phyloP scores from a whole-genome alignment of 2,797 vertebrate genomes.

The Catharus ustulatus region DNA sequence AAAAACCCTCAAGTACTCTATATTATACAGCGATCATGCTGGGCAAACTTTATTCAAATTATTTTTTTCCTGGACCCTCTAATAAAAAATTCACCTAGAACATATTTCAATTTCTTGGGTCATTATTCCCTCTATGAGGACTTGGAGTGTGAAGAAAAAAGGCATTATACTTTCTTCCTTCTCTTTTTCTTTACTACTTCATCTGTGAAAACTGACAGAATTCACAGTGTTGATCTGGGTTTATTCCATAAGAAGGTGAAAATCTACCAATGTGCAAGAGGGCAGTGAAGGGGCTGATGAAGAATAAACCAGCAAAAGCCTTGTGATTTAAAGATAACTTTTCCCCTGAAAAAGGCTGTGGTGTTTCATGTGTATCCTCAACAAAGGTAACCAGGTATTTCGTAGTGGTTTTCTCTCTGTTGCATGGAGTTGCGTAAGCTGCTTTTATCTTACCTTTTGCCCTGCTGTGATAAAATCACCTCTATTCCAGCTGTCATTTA shows the following conservation, averaged over 20 bases:
- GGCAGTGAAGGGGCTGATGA: neutral
- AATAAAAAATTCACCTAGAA: neutral
- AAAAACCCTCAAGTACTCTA: neutral
- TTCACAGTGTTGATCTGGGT: neutral
- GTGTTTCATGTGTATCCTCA: neutral
- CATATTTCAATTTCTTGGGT: neutral
- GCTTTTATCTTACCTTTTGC: neutral
- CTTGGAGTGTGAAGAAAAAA: neutral
- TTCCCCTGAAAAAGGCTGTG: accelerated
- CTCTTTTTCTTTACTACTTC: neutral
- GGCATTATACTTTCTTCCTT: neutral
- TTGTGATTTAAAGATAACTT: neutral
- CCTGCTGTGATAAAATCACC: neutral
- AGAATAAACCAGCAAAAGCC: neutral
- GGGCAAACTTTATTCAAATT: neutral
- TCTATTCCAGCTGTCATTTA: neutral
- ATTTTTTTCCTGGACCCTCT: neutral
- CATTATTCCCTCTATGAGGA: neutral
- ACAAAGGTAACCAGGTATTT: neutral
- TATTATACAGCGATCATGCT: neutral
- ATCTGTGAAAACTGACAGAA: neutral
- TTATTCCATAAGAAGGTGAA: neutral
- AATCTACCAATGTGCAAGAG: neutral
- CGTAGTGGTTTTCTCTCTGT: neutral
- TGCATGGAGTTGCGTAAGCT: neutral